Base-by-base conservation (phyloP, 2,888 invertebrate genomes). In the Drosophila histrio region DNA sequence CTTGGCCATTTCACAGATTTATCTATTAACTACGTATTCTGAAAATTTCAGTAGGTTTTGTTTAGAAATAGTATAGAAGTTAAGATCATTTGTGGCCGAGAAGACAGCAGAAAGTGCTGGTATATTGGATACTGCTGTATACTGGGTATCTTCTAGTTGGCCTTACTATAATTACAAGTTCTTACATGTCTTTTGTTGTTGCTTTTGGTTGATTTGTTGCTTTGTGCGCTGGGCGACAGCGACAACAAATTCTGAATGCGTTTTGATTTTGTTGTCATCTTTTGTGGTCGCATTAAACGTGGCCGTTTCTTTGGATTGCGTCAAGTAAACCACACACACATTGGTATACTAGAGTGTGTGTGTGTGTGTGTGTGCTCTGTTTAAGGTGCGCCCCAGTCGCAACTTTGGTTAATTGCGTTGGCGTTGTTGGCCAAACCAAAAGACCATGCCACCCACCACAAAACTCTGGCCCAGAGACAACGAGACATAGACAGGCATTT, bases 321-420 rank as follows among this genome's bases (percentile, higher is more conserved):
- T 82, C 87, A 82, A 82, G 86, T 72, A 70, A 72, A 46, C 70
- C 77, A 69, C 62, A 72, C 17, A 53, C 39, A 38, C 15, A 22
- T n/a, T 58, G 0, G 5, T 9, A 34, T 34, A 75, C 11, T 13
- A 32, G 36, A 52, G 46, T 43, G 36, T 54, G 32, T 57, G 32
- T 74, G 26, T 57, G 32, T 74, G 26, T 28, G 41, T 49, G 22
- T 32, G 53, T 59, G 61, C 43, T 38, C 60, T 73, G 65, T 77
- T 73, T 71, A 73, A 81, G 81, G 81, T 83, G 81, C 53, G 81
- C 73, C 86, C 17, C 60, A 58, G 80, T 64, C 77, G 66, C 74
- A 73, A 79, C 80, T 82, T 80, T 83, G 66, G 81, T 82, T 86
- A 82, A 87, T 87, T 82, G 81, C 81, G 87, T 87, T 82, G 84